Conservation (phyloP, 2,797 vertebrate genomes). For the Anguilla pacifica region DNA sequence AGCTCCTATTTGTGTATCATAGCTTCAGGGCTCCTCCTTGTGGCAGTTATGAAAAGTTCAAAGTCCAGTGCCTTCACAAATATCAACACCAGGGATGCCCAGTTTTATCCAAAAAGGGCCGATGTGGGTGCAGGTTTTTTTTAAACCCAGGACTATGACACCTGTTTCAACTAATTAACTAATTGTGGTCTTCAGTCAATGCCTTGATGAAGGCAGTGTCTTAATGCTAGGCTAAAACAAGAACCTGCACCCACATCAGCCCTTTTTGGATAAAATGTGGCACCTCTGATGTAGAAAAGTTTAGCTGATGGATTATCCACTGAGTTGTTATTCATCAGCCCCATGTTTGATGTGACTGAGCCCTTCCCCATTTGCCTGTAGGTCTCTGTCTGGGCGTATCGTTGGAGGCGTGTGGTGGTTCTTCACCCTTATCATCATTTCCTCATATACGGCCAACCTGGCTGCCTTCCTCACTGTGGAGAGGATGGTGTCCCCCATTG, state of each 20-base stretch:
- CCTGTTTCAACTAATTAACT: background rate
- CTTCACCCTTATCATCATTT: conserved; percentile 85
- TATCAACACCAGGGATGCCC: background rate
- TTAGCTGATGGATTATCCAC: background rate
- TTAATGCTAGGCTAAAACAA: background rate
- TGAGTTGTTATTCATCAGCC: background rate
- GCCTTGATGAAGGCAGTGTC: background rate
- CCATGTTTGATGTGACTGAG: background rate
- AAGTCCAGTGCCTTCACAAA: background rate
- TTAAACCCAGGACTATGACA: background rate
- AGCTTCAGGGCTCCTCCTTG: conserved; percentile 19
- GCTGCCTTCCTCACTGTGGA: conserved; percentile 85
- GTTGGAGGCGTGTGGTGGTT: conserved; percentile 86
- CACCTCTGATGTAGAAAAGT: background rate
- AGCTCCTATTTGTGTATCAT: background rate
- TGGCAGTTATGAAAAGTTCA: conserved; percentile 8
- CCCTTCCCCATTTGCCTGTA: conserved; percentile 60
- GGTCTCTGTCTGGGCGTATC: conserved; percentile 84
- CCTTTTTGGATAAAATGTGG: background rate
- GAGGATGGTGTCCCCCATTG: conserved; percentile 75
- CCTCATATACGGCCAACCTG: conserved; percentile 82
- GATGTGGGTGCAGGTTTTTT: no score
- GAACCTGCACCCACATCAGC: background rate
- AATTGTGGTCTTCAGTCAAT: background rate
- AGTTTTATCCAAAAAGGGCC: no score